A percentile compares a stretch with the other conserved stretches of the same genome.
Evolutionary conservation across 23 tunicate genomes (phyloP).

Genomic region (Halocynthia roretzi): DNA sequence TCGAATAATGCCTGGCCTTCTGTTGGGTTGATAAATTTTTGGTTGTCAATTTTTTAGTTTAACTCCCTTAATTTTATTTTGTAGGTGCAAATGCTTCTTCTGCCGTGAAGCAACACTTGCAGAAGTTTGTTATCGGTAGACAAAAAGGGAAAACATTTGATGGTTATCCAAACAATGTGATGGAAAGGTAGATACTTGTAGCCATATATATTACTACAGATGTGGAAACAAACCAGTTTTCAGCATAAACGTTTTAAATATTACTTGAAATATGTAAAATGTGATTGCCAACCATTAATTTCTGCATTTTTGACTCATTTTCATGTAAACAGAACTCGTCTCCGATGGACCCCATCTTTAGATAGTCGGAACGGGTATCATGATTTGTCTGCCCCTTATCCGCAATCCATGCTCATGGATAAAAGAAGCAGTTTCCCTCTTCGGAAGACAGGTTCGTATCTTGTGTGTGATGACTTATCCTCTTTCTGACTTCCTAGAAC

Average conservation of each 20-base stretch:
- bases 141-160: conserved; percentile 59
- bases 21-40: too few relatives aligned
- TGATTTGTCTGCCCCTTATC: conserved; percentile 24
- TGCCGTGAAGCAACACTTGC: conserved; percentile 86
- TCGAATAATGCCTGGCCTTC: too few relatives aligned
- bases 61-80: background rate
- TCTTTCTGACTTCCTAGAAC: background rate
- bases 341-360: conserved; percentile 42
- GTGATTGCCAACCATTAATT: background rate
- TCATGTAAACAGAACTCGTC: background rate
- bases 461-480: background rate
- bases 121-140: conserved; percentile 81
- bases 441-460: conserved; percentile 67
- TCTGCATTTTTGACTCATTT: background rate
- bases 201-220: background rate
- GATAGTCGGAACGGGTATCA: conserved; percentile 32
- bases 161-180: conserved; percentile 21
- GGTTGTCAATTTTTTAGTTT: too few relatives aligned
- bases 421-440: conserved; percentile 67
- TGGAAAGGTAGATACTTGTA: conserved; percentile 8
- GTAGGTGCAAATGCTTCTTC: conserved; percentile 88
- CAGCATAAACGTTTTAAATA: background rate
- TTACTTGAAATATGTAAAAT: background rate
- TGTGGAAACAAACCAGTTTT: background rate
- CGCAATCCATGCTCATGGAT: conserved; percentile 5